Conservation (phyloP, 1,140 invertebrate genomes). For the Habropoda laboriosa region DNA sequence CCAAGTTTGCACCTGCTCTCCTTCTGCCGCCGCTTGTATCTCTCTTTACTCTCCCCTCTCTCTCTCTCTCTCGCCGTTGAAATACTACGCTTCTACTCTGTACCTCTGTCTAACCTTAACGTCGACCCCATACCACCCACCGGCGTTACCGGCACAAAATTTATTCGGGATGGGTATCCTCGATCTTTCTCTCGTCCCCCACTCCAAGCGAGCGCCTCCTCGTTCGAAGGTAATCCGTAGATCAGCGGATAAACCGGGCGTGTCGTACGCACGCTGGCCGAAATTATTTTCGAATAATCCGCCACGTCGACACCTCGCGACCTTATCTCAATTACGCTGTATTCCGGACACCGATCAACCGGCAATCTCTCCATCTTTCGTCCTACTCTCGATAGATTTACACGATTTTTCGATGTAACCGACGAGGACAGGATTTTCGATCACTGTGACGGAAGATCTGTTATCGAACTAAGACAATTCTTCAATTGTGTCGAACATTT, state of each 20-base stretch:
- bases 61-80: slow-evolving; percentile 7
- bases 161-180: slow-evolving; percentile 68
- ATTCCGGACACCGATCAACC: background rate
- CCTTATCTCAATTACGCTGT: slow-evolving; percentile 54
- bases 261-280: slow-evolving; percentile 48
- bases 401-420: no score
- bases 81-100: slow-evolving; percentile 29
- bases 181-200: slow-evolving; percentile 27
- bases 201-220: slow-evolving; percentile 46
- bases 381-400: no score
- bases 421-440: no score
- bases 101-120: slow-evolving; percentile 67
- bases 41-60: slow-evolving; percentile 43
- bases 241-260: slow-evolving; percentile 55
- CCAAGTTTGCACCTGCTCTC: slow-evolving; percentile 81
- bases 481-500: no score
- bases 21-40: slow-evolving; percentile 60
- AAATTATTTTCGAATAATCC: slow-evolving; percentile 58
- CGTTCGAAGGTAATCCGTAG: slow-evolving; percentile 64
- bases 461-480: no score
- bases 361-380: no score
- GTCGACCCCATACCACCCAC: slow-evolving; percentile 50
- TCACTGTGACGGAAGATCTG: no score
- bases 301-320: slow-evolving; percentile 34
- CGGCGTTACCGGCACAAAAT: slow-evolving; percentile 65